Percentiles rank a stretch among this genome's conserved stretches.
Evolutionary conservation across 30 jellyfish, hydroid and myxozoan genomes (phyloP).

Genomic region (Turritopsis rubra): DNA sequence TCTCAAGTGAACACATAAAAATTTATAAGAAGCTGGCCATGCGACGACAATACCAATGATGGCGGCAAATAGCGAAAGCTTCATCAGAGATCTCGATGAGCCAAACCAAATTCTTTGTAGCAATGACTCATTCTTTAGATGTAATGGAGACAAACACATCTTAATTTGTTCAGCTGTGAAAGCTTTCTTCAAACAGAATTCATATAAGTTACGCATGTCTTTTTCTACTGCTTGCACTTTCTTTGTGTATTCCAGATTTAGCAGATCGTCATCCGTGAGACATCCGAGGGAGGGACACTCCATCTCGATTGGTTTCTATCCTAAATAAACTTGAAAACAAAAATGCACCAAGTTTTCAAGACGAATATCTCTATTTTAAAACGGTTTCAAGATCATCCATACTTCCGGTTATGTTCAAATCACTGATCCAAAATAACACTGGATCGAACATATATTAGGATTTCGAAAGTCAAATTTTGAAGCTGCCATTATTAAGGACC

Average conservation of each 20-base stretch:
- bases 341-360: no score
- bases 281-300: constrained; percentile 5
- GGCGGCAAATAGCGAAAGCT: neutral
- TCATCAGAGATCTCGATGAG: constrained; percentile 4
- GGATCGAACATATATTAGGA: no score
- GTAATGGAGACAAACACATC: constrained; percentile 13
- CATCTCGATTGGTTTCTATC: neutral
- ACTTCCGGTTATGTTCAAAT: no score
- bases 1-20: neutral
- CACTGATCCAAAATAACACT: no score
- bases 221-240: constrained; percentile 3
- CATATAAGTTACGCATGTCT: neutral
- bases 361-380: no score
- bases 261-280: constrained; percentile 3
- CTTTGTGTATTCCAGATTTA: neutral
- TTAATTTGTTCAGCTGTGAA: constrained; percentile 3
- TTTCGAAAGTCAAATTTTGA: no score
- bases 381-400: no score
- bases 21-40: constrained; percentile 17
- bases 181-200: constrained; percentile 8
- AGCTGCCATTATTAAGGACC: no score
- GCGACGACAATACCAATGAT: neutral
- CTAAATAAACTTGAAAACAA: neutral
- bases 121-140: neutral
- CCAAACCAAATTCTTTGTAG: neutral